These are phyloP conservation scores for Chelidonichthys spinosus DNA, from an alignment of 2,797 vertebrate species.

Conservation along the genomic window DNA sequence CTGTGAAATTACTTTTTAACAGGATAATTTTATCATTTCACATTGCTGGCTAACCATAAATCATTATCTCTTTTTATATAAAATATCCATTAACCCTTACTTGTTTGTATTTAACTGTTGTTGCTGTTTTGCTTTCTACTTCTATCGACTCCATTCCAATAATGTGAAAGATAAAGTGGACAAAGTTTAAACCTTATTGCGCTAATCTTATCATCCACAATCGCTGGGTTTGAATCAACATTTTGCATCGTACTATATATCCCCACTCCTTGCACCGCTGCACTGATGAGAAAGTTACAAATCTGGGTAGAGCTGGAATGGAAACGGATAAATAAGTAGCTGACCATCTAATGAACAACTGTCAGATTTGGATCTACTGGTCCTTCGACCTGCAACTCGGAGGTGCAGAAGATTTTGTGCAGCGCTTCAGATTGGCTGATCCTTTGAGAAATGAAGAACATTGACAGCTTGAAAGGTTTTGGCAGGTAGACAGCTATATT, in stretches of 20 bases:
- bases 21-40: background rate
- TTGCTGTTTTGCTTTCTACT: background rate
- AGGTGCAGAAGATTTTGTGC: background rate
- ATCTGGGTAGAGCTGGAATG: background rate
- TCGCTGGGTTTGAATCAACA: background rate
- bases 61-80: background rate
- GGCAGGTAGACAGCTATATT: conserved; percentile 18
- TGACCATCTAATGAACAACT: background rate
- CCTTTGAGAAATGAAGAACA: background rate
- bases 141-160: background rate
- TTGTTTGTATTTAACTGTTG: background rate
- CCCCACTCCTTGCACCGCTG: background rate
- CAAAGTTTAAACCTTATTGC: background rate
- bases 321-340: background rate
- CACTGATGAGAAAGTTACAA: background rate
- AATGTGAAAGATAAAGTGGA: background rate
- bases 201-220: background rate
- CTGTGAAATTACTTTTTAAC: background rate
- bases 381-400: background rate
- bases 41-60: background rate
- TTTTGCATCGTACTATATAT: background rate
- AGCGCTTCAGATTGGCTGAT: background rate
- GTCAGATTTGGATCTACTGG: background rate
- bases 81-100: background rate
- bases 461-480: background rate